Conservation (phyloP, 2,888 invertebrate genomes). For the Portevinia maculata region DNA sequence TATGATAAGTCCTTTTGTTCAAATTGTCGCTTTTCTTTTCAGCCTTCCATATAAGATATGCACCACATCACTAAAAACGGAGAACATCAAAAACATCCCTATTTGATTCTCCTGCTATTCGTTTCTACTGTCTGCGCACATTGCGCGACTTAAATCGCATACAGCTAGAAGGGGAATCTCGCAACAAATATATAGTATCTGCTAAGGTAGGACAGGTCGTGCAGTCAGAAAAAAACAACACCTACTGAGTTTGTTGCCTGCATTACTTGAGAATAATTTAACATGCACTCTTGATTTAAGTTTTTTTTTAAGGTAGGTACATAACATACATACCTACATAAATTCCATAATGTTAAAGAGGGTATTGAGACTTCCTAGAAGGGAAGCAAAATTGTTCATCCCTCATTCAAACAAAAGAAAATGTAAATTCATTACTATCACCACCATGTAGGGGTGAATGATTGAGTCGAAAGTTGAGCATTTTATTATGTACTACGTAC, state of each 20-base stretch:
- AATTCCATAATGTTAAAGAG: background rate
- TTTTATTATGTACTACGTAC: background rate
- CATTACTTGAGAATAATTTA: background rate
- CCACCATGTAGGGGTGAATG: constrained; percentile 6
- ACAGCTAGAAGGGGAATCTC: constrained; percentile 4
- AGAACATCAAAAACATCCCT: constrained; percentile 9
- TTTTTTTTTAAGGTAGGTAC: background rate
- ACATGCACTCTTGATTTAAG: background rate
- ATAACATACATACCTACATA: background rate
- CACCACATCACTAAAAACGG: background rate
- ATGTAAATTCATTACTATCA: constrained; percentile 7
- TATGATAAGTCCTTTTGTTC: background rate
- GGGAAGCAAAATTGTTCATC: constrained; percentile 1
- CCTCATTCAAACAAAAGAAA: background rate
- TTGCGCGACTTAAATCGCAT: constrained; percentile 1
- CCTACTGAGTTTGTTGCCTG: background rate
- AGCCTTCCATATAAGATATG: background rate
- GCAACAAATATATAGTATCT: background rate
- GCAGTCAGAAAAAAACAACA: background rate
- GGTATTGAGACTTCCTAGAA: background rate
- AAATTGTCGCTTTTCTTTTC: background rate
- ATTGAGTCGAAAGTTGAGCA: constrained; percentile 2
- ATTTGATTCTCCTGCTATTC: background rate
- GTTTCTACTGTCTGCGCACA: constrained; percentile 2
- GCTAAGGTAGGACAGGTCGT: background rate